Conservation (phyloP, 2,113 vertebrate species). For the Lagopus leucura region DNA sequence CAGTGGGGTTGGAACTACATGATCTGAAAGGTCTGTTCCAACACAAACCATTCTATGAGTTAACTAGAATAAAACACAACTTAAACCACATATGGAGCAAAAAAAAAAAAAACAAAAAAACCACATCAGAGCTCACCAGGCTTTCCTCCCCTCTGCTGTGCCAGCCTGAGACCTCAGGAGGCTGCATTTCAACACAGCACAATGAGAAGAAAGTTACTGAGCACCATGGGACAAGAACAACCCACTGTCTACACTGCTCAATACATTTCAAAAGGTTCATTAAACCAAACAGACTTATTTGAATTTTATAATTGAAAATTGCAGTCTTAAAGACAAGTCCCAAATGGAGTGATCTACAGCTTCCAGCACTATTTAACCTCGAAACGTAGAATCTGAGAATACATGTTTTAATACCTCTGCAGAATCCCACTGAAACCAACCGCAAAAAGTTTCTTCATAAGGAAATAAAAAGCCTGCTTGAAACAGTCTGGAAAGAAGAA, state of each 20-base stretch:
- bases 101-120: background rate
- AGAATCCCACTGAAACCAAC: background rate
- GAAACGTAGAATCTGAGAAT: constrained; percentile 3
- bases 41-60: background rate
- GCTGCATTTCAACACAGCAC: background rate
- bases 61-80: rapidly evolving
- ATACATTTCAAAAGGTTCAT: constrained; percentile 24
- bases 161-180: background rate
- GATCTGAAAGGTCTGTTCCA: no score
- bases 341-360: constrained; percentile 69
- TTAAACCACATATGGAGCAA: no score
- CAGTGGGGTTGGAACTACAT: no score
- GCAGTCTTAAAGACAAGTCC: constrained; percentile 58
- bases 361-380: constrained; percentile 72
- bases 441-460: background rate
- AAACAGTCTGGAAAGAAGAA: background rate
- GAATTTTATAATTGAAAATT: constrained; percentile 73
- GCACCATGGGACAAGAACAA: background rate
- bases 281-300: constrained; percentile 56
- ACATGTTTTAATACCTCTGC: background rate
- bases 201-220: rapidly evolving
- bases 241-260: background rate
- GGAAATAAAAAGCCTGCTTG: background rate
- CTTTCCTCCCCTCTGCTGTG: background rate
- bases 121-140: background rate